Evolutionary conservation across 2,113 vertebrate species (phyloP).

Genomic region (Oryzias celebensis): DNA sequence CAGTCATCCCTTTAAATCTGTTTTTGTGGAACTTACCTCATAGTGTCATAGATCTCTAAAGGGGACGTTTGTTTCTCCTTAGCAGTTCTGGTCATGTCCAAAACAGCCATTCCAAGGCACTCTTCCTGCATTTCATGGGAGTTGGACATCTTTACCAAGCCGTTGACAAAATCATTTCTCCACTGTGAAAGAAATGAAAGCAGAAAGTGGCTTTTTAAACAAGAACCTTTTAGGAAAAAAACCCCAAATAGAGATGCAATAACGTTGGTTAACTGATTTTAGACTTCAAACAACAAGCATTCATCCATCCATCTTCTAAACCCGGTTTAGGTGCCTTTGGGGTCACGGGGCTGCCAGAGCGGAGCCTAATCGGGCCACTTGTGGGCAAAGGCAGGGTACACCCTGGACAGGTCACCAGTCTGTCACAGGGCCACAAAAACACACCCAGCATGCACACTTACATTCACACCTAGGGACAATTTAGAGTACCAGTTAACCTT

Average conservation of each 20-base stretch:
- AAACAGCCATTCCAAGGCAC: slow-evolving; percentile 96
- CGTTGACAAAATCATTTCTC: slow-evolving; percentile 92
- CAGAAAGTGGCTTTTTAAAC: neutral
- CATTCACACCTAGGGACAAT: too few species aligned
- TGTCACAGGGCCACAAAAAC: too few species aligned
- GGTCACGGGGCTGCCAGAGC: too few species aligned
- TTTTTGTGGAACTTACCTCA: slow-evolving; percentile 77
- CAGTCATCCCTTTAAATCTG: neutral
- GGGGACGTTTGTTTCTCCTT: slow-evolving; percentile 89
- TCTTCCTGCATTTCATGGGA: slow-evolving; percentile 95
- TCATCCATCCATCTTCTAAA: too few species aligned
- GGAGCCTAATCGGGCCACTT: too few species aligned
- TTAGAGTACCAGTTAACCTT: too few species aligned
- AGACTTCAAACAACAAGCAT: too few species aligned
- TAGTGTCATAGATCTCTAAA: slow-evolving; percentile 87
- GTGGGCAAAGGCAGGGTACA: too few species aligned
- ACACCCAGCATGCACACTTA: too few species aligned
- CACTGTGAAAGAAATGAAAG: slow-evolving; percentile 78
- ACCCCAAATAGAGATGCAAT: neutral
- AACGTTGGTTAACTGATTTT: neutral
- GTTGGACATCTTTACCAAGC: slow-evolving; percentile 85
- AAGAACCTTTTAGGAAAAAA: neutral
- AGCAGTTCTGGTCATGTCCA: slow-evolving; percentile 95
- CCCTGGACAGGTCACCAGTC: too few species aligned
- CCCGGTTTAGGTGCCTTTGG: too few species aligned